Conservation (phyloP, 2,888 invertebrate species). For the Lasiommata megera region DNA sequence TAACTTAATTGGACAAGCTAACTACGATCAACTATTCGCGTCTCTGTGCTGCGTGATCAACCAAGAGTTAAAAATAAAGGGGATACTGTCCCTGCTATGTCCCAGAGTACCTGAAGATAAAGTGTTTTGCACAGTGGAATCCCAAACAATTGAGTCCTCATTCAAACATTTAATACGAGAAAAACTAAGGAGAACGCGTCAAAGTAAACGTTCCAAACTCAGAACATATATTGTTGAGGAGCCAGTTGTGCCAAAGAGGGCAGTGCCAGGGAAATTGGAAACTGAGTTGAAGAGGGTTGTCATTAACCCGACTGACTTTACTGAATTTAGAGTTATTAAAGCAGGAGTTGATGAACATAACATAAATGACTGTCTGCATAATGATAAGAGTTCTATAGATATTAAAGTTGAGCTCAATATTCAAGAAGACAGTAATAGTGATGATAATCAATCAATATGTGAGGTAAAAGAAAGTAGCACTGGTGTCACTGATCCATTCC, state of each 20-base stretch:
- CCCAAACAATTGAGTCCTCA: constrained; percentile 48
- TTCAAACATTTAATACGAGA: constrained; percentile 32
- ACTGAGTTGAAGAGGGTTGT: constrained; percentile 39
- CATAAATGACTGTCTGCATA: not conserved
- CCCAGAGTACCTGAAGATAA: constrained; percentile 29
- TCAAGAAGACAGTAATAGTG: not conserved
- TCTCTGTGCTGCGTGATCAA: constrained; percentile 57
- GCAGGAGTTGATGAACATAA: not conserved
- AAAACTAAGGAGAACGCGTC: constrained; percentile 33
- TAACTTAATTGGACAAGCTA: constrained; percentile 57
- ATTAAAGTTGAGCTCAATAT: not conserved
- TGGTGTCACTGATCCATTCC: constrained; percentile 11
- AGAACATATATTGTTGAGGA: constrained; percentile 54
- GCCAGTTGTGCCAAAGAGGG: too few species aligned
- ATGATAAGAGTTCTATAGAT: not conserved
- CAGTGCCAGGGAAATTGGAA: constrained; percentile 35
- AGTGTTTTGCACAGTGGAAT: not conserved
- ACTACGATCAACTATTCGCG: constrained; percentile 55
- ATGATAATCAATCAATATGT: not conserved
- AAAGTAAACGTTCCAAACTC: constrained; percentile 37
- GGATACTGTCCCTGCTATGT: constrained; percentile 50
- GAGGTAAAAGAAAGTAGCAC: not conserved
- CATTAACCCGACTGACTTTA: constrained; percentile 40
- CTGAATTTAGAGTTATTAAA: constrained; percentile 2
- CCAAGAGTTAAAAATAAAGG: constrained; percentile 54